Evolutionary conservation across 2,113 vertebrate genomes (phyloP), one percentile per base, ranked within the genome.

Genomic region (Notothenia rossii): DNA sequence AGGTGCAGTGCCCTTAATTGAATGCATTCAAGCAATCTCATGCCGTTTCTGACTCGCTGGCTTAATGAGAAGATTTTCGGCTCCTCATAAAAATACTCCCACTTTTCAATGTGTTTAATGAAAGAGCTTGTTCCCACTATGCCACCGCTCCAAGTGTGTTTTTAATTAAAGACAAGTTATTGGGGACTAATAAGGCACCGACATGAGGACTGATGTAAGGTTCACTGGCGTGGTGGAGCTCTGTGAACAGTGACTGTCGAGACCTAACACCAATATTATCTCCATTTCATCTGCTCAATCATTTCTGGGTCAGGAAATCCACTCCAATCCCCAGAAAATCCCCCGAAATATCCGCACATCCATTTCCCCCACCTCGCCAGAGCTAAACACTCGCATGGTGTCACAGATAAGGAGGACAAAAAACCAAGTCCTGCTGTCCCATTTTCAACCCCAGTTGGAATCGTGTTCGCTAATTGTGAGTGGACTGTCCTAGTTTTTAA

Each of bases 331-430:
- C 17, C 43, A 14, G 33, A 49, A 70, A 54, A 77, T 75, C 40
- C 59, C 50, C 9, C 22, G 40, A 53, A 73, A 54, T 45, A 70
- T 81, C 74, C 49, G 36, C 10, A 17, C 17, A 18, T 10, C 29
- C 49, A 43, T 85, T 51, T 56, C 5, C 11, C 11, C 43, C 60
- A 43, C 12, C 61, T 51, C 36, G 0, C 46, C 50, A 29, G 43
- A 75, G 66, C 67, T 83, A 50, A 83, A 81, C 62, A 73, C 80
- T 56, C 55, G 43, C 58, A 58, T 68, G 77, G 67, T 59, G 43
- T 71, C 33, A 75, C 63, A 82, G 81, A 86, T 74, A 79, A 55
- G 20, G 60, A 75, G 13, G 62, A 66, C 25, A 77, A 58, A 68
- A 72, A 49, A n/a, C 50, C n/a, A 59, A n/a, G 67, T 40, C 51